phyloP scores from a whole-genome alignment of 1,140 invertebrate genomes.

The Drosophila ercepeae region DNA sequence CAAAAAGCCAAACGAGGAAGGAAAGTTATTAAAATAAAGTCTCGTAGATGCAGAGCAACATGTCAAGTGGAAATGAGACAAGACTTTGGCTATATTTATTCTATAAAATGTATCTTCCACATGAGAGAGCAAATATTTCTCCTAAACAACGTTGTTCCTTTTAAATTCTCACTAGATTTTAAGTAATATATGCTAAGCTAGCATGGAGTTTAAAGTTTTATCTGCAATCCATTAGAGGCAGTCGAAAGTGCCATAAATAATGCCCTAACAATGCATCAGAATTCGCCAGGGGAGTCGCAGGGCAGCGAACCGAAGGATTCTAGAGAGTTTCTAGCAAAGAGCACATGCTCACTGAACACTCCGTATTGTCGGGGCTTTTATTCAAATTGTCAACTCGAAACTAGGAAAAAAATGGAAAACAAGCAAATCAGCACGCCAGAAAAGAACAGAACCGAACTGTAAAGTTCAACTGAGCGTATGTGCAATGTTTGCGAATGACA shows the following conservation, averaged over 20 bases:
- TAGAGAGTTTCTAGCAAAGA: slow-evolving; percentile 19
- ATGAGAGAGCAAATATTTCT: background rate
- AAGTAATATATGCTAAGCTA: background rate
- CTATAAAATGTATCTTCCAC: background rate
- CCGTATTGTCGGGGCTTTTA: slow-evolving; percentile 47
- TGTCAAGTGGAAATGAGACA: slow-evolving; percentile 25
- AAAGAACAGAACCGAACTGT: slow-evolving; percentile 51
- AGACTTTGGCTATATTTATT: slow-evolving; percentile 9
- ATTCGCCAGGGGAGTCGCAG: slow-evolving; percentile 9
- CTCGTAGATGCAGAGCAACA: slow-evolving; percentile 11
- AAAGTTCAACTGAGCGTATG: slow-evolving; percentile 77
- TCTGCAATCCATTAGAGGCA: slow-evolving; percentile 44
- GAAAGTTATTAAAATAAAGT: slow-evolving; percentile 45
- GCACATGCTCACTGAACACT: slow-evolving; percentile 62
- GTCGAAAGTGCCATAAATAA: slow-evolving; percentile 48
- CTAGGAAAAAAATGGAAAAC: slow-evolving; percentile 1
- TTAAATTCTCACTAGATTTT: background rate
- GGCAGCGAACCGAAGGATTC: slow-evolving; percentile 2
- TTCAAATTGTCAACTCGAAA: slow-evolving; percentile 72
- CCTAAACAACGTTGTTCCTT: background rate
- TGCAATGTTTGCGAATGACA: slow-evolving; percentile 78
- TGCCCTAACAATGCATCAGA: slow-evolving; percentile 24
- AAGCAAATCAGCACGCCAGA: slow-evolving; percentile 34
- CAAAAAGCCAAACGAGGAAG: slow-evolving; percentile 22
- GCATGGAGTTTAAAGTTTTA: slow-evolving; percentile 9